Evolutionary conservation across 2,113 vertebrate genomes (phyloP).

Genomic region (Nerophis lumbriciformis): DNA sequence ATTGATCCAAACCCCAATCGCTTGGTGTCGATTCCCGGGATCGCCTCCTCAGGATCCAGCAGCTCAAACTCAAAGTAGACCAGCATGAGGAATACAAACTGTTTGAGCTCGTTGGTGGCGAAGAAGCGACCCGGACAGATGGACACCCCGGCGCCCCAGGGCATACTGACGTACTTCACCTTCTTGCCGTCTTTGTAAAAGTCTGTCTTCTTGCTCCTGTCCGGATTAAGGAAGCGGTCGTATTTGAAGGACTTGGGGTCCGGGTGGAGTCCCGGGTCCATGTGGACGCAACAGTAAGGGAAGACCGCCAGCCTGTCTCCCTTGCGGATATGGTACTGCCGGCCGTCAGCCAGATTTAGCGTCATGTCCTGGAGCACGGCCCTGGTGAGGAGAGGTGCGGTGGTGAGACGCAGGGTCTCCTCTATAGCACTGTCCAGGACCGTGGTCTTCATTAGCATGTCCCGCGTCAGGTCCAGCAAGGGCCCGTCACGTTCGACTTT

Average conservation of each 20-base stretch:
- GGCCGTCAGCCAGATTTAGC: conserved; percentile 69
- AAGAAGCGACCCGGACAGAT: conserved; percentile 89
- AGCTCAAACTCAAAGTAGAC: conserved; percentile 84
- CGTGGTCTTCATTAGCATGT: conserved; percentile 73
- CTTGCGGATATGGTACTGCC: conserved; percentile 67
- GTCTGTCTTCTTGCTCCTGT: conserved; percentile 75
- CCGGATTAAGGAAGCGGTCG: conserved; percentile 77
- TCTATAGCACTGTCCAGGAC: conserved; percentile 85
- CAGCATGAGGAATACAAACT: conserved; percentile 84
- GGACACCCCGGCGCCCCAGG: conserved; percentile 83
- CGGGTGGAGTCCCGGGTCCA: conserved; percentile 82
- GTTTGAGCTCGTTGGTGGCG: conserved; percentile 82
- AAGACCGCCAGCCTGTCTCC: conserved; percentile 82
- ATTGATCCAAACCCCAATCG: conserved; percentile 84
- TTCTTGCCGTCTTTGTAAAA: conserved; percentile 84
- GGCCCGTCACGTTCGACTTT: conserved; percentile 50
- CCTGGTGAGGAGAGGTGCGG: conserved; percentile 75
- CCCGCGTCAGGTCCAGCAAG: conserved; percentile 59
- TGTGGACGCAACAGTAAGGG: conserved; percentile 77
- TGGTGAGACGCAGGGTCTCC: conserved; percentile 80
- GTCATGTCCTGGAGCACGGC: conserved; percentile 67
- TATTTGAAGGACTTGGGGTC: conserved; percentile 81
- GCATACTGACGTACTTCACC: conserved; percentile 85
- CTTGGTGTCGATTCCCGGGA: conserved; percentile 70
- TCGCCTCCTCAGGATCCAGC: conserved; percentile 60